Base-by-base conservation (phyloP, 2,888 invertebrate genomes). In the Glaucopsyche alexis region DNA sequence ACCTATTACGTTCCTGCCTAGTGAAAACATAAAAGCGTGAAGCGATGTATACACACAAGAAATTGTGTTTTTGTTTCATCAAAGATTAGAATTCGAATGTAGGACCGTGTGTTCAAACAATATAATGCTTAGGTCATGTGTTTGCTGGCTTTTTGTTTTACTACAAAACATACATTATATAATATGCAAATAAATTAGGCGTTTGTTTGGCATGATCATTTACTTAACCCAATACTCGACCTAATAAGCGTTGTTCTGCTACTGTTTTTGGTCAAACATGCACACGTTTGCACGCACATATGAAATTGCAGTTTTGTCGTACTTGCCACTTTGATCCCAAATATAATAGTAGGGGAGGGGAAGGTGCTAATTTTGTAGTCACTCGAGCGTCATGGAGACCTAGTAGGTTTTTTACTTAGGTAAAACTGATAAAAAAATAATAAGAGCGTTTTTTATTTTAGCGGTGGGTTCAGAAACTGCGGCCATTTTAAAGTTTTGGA, bases 91-190 rank as follows among this genome's bases (percentile, higher is more conserved):
- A 45, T 42, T 66, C 45, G n/a, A 65, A 65, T 29, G 14, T 38
- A 65, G 16, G 52, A 52, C 52, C 16, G 52, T 52, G 52, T 52
- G 16, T 65, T 6, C 42, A 66, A 40, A 42, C 45, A 66, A 45
- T 42, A 16, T 66, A 29, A 6, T 42, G 66, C 66, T 66, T 66
- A 45, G 66, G 42, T 42, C 42, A 66, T 66, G 42, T 66, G 60
- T 60, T 29, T 60, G 29, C 11, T 60, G 19, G 19, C 19, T 29
- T 29, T 60, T 60, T 9, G 16, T 9, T 55, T 55, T 55, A 55
- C 55, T 55, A 55, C 55, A 55, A 19, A 55, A 11, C 8, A 55
- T 16, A 55, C 55, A 55, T 55, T 16, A 55, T 29, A 29, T 29
- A 29, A 29, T 29, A 29, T 29, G 29, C 29, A 29, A 29, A 29